These are phyloP conservation scores for Diachasmimorpha longicaudata DNA, from an alignment of 1,140 invertebrate genomes.

Conservation along the genomic window DNA sequence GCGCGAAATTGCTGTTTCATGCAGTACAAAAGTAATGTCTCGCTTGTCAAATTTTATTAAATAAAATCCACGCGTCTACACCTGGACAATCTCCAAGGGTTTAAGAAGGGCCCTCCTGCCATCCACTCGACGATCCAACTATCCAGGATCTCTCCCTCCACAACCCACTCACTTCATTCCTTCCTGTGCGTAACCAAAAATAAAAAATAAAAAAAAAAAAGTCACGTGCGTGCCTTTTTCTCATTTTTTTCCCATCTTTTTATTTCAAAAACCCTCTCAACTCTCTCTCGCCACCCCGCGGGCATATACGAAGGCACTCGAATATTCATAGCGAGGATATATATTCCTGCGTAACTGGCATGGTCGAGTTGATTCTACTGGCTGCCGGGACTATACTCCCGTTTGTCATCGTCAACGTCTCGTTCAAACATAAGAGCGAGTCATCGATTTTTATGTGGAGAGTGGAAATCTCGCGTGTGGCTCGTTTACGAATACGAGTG, in stretches of 20 bases:
- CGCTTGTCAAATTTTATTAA: too few relatives aligned
- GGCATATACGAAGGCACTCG: slow-evolving; percentile 17
- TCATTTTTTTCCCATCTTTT: slow-evolving; percentile 1
- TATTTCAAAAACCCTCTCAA: slow-evolving; percentile 3
- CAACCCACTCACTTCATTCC: neutral
- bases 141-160: slow-evolving; percentile 26
- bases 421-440: slow-evolving; percentile 24
- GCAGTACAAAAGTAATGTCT: neutral
- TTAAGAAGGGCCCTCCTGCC: slow-evolving; percentile 33
- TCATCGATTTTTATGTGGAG: slow-evolving; percentile 24
- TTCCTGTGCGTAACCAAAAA: neutral
- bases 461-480: slow-evolving; percentile 24
- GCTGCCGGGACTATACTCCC: neutral
- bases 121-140: slow-evolving; percentile 36
- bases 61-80: slow-evolving; percentile 32
- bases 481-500: slow-evolving; percentile 21
- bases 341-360: slow-evolving; percentile 27
- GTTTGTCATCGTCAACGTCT: slow-evolving; percentile 31
- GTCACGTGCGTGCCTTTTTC: slow-evolving; percentile 26
- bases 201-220: neutral
- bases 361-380: slow-evolving; percentile 20
- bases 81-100: slow-evolving; percentile 37
- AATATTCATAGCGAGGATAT: slow-evolving; percentile 24
- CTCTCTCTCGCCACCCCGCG: slow-evolving; percentile 19
- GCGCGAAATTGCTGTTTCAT: too few relatives aligned